Evolutionary conservation across 1,140 invertebrate genomes (phyloP).

Genomic region (Drosophila triauraria): DNA sequence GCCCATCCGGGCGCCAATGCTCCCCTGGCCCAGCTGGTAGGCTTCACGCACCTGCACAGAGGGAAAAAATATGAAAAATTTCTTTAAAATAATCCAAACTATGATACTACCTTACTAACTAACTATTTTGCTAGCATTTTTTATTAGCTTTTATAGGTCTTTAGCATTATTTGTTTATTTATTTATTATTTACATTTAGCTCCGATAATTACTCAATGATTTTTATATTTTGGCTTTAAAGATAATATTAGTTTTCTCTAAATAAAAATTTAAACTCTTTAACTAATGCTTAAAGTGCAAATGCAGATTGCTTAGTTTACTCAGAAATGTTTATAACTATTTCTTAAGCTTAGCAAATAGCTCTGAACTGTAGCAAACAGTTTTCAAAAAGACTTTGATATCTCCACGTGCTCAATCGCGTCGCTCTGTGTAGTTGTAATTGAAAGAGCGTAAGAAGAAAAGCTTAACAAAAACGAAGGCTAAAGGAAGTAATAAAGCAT

Average conservation of each 20-base stretch:
- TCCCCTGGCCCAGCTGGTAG: slow-evolving; percentile 71
- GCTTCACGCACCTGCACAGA: slow-evolving; percentile 33
- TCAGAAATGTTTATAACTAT: too few species aligned
- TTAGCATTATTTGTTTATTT: too few species aligned
- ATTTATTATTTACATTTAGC: too few species aligned
- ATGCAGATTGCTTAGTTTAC: too few species aligned
- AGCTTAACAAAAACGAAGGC: background rate
- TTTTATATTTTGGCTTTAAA: too few species aligned
- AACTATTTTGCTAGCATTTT: background rate
- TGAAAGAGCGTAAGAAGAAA: background rate
- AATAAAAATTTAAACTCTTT: too few species aligned
- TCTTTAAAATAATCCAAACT: background rate
- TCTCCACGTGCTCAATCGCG: background rate
- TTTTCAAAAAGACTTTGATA: too few species aligned
- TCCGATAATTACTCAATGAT: too few species aligned
- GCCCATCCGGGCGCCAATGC: slow-evolving; percentile 73
- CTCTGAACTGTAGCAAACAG: background rate
- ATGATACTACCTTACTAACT: background rate
- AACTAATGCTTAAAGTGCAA: too few species aligned
- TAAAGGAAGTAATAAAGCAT: background rate
- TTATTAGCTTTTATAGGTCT: background rate
- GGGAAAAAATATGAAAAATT: background rate
- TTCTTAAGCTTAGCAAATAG: background rate
- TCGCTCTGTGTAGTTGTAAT: background rate
- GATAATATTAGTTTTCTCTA: too few species aligned